phyloP scores from a whole-genome alignment of 2,113 vertebrate species.

The Hemiscyllium ocellatum region DNA sequence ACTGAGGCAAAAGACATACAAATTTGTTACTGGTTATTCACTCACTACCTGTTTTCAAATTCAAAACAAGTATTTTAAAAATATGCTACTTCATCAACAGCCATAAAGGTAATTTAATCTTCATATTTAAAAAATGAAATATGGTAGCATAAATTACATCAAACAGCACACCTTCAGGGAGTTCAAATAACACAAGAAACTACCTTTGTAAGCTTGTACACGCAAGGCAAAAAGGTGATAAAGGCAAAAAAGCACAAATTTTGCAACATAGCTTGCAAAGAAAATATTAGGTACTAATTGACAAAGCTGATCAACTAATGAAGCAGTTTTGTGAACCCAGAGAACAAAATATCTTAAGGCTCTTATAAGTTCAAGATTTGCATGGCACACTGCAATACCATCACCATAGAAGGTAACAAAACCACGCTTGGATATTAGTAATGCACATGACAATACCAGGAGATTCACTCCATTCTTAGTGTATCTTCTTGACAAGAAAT shows the following conservation, averaged over 20 bases:
- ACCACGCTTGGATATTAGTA: neutral
- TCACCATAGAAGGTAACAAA: neutral
- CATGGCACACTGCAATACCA: neutral
- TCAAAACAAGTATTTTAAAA: too few species aligned
- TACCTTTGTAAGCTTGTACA: too few species aligned
- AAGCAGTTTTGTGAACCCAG: neutral
- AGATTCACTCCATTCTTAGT: neutral
- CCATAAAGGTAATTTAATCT: neutral
- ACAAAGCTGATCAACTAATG: neutral
- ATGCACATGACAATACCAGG: neutral
- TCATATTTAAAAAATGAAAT: neutral
- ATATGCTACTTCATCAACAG: neutral
- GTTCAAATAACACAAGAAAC: neutral
- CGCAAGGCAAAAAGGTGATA: too few species aligned
- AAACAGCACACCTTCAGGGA: neutral
- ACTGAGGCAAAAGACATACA: neutral
- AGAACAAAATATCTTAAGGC: neutral
- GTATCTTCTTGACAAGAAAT: too few species aligned
- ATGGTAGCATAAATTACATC: neutral
- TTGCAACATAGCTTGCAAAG: neutral
- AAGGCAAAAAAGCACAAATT: neutral
- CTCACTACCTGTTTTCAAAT: neutral
- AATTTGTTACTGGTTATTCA: neutral
- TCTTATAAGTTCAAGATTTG: neutral
- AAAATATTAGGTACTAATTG: neutral